Conservation (phyloP, 2,888 invertebrate genomes). For the Craniophora ligustri region DNA sequence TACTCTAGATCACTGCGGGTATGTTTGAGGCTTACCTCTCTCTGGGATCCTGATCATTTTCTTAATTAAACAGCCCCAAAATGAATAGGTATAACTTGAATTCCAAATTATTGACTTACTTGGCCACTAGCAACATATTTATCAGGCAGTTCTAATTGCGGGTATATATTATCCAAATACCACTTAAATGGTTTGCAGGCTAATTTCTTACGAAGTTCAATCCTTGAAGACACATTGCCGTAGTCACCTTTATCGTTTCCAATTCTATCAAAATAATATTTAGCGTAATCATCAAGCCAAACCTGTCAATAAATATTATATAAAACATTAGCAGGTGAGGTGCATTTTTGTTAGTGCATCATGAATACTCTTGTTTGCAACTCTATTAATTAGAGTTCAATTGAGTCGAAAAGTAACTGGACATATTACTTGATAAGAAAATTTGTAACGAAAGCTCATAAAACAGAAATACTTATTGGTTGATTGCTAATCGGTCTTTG, state of each 20-base stretch:
- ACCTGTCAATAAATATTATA: constrained; percentile 83
- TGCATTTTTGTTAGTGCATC: neutral
- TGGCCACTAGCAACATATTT: constrained; percentile 97
- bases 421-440: too few relatives aligned
- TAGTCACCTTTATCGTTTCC: constrained; percentile 96
- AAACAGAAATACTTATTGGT: too few relatives aligned
- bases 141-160: constrained; percentile 98
- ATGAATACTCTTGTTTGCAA: neutral
- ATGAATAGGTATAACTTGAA: too few relatives aligned
- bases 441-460: too few relatives aligned
- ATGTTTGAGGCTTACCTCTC: too few relatives aligned
- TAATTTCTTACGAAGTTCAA: constrained; percentile 92
- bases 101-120: too few relatives aligned
- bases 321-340: neutral
- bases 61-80: too few relatives aligned
- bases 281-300: constrained; percentile 98
- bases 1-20: too few relatives aligned
- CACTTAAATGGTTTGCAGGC: constrained; percentile 98
- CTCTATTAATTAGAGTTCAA: too few relatives aligned
- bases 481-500: too few relatives aligned
- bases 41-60: too few relatives aligned
- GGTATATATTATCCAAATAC: constrained; percentile 98
- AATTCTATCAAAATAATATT: constrained; percentile 98
- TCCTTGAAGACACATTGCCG: constrained; percentile 95
- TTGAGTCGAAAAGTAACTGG: too few relatives aligned